Conservation (phyloP, 2,888 invertebrate genomes). For the Dasypogon diadema region DNA sequence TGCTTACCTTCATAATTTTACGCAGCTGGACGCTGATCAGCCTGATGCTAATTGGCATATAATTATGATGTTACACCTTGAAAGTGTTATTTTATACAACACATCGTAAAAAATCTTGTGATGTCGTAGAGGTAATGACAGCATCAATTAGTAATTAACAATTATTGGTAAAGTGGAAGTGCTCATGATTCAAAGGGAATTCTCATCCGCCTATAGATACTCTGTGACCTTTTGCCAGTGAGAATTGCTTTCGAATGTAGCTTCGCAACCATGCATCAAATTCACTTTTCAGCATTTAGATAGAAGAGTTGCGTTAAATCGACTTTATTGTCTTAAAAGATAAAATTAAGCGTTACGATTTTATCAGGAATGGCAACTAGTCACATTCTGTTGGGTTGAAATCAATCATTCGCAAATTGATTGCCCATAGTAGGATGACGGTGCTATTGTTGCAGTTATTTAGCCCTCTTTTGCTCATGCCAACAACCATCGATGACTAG, state of each 20-base stretch:
- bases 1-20: conserved; percentile 29
- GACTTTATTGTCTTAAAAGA: conserved; percentile 28
- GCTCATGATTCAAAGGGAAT: too few species aligned
- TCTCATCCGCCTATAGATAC: too few species aligned
- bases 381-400: conserved; percentile 19
- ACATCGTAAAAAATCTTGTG: too few species aligned
- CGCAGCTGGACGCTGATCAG: conserved; percentile 38
- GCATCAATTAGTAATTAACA: too few species aligned
- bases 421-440: conserved; percentile 7
- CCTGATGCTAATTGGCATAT: conserved; percentile 37
- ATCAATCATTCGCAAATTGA: conserved; percentile 38
- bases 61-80: conserved; percentile 40
- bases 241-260: too few species aligned
- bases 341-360: conserved; percentile 6
- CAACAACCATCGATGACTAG: not conserved
- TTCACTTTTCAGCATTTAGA: too few species aligned
- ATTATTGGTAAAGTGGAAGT: too few species aligned
- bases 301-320: conserved; percentile 28
- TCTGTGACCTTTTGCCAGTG: too few species aligned
- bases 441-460: not conserved
- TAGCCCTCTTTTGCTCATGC: not conserved
- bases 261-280: too few species aligned
- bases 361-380: conserved; percentile 29
- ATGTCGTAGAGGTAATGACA: too few species aligned
- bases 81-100: too few species aligned